Percentiles rank a stretch among this genome's conserved stretches.
phyloP scores from a whole-genome alignment of 2,888 invertebrate genomes.

The Tromatobia lineatoria region DNA sequence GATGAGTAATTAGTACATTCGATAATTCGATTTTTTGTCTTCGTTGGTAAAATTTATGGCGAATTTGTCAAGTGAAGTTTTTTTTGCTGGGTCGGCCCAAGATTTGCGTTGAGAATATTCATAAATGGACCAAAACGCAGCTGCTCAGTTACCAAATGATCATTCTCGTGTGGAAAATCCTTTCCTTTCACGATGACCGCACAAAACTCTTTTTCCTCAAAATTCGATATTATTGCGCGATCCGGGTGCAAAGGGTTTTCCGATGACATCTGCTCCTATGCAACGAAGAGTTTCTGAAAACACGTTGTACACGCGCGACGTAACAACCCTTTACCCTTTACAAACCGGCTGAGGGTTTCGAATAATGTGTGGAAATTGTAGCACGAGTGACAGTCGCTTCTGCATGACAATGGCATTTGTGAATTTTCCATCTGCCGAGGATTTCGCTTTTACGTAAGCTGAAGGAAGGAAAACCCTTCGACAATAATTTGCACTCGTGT shows the following conservation, averaged over 20 bases:
- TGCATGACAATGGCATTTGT: constrained; percentile 62
- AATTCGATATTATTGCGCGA: constrained; percentile 55
- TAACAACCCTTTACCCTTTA: constrained; percentile 26
- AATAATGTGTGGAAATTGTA: constrained; percentile 31
- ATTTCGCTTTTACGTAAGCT: constrained; percentile 72
- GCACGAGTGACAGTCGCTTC: constrained; percentile 26
- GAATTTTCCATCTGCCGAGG: constrained; percentile 73
- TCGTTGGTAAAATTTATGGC: too few relatives aligned
- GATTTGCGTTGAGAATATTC: constrained; percentile 3
- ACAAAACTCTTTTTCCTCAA: background rate
- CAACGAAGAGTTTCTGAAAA: background rate
- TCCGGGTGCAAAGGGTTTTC: constrained; percentile 52
- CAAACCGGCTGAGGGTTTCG: background rate
- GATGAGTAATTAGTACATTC: too few relatives aligned
- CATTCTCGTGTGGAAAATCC: constrained; percentile 28
- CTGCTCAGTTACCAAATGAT: background rate
- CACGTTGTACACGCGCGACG: constrained; percentile 9
- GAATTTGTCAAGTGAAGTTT: background rate
- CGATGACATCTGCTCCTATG: constrained; percentile 52
- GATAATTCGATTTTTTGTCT: too few relatives aligned
- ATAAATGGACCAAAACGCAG: background rate
- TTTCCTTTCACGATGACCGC: constrained; percentile 4
- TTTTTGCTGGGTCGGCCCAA: background rate
- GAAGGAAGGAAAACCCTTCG: constrained; percentile 50
- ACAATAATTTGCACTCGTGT: constrained; percentile 30